phyloP scores from a whole-genome alignment of 2,113 vertebrate species.

The Saccopteryx bilineata region DNA sequence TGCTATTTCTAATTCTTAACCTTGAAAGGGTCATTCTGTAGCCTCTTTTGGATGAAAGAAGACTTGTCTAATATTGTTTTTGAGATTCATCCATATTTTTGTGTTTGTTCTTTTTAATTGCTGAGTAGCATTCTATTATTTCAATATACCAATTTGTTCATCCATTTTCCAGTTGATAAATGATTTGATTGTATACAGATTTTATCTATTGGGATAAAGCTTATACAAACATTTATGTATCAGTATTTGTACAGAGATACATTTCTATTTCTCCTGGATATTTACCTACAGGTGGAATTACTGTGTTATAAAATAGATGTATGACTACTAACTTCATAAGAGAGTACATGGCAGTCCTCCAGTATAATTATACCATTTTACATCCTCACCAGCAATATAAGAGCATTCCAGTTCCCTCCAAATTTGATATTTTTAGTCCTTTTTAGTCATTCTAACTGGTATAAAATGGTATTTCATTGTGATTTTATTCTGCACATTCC shows the following conservation, averaged over 20 bases:
- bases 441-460: neutral
- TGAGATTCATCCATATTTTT: neutral
- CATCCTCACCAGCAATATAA: neutral
- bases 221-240: neutral
- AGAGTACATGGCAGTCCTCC: neutral
- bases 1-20: neutral
- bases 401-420: neutral
- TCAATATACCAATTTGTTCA: neutral
- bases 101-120: neutral
- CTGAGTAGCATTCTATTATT: neutral
- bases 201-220: neutral
- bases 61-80: neutral
- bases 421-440: conserved; percentile 45
- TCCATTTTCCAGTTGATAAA: neutral
- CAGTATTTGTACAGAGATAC: neutral
- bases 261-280: neutral
- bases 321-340: neutral
- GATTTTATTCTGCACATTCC: neutral
- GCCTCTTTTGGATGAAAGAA: neutral
- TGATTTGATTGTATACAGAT: neutral
- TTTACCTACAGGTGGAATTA: neutral
- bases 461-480: neutral
- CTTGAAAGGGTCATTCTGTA: neutral
- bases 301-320: neutral
- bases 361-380: neutral